Conservation (phyloP, 2,888 invertebrate species). For the Gortyna flavago region DNA sequence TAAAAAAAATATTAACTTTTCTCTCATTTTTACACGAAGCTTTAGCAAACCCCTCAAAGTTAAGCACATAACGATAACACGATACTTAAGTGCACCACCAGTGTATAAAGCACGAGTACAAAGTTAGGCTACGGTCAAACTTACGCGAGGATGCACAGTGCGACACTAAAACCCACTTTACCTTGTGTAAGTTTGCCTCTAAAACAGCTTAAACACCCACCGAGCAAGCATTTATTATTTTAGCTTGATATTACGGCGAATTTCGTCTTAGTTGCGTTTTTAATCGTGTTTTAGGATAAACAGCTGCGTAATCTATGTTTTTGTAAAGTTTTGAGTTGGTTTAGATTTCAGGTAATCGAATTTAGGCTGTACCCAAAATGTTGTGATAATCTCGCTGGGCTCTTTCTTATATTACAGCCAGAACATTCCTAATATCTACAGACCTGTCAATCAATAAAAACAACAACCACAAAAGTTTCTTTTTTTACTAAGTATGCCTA, state of each 20-base stretch:
- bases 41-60: slow-evolving; percentile 44
- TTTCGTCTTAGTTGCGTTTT: slow-evolving; percentile 38
- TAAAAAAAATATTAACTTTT: background rate
- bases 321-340: background rate
- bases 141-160: slow-evolving; percentile 82
- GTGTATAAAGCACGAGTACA: slow-evolving; percentile 78
- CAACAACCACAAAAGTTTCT: background rate
- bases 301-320: background rate
- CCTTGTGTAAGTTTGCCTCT: slow-evolving; percentile 80
- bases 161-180: slow-evolving; percentile 83
- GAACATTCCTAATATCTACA: background rate
- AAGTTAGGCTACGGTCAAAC: slow-evolving; percentile 83
- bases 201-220: slow-evolving; percentile 77
- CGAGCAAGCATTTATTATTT: slow-evolving; percentile 76
- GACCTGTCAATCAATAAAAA: background rate
- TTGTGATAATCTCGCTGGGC: background rate
- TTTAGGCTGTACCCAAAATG: background rate
- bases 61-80: slow-evolving; percentile 68
- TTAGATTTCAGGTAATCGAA: background rate
- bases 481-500: too few relatives aligned
- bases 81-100: slow-evolving; percentile 69
- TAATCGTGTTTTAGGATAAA: background rate
- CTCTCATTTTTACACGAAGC: background rate
- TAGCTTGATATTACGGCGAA: slow-evolving; percentile 68
- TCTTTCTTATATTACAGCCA: background rate